Evolutionary conservation across 2,888 invertebrate genomes (phyloP).

Genomic region (Drosophila melanosoma): DNA sequence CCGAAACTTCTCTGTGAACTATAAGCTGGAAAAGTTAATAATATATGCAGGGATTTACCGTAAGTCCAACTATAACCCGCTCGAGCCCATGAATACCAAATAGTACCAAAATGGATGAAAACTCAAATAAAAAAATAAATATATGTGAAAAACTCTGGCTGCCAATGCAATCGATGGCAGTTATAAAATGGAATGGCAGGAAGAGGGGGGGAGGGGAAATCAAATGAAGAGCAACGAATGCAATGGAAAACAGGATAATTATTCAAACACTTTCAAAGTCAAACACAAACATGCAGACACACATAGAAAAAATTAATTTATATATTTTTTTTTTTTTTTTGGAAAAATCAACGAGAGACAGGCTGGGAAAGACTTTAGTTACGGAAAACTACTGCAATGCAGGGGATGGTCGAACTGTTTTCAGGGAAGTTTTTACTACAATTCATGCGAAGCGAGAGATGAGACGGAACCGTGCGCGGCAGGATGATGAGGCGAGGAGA

Average conservation of each 20-base stretch:
- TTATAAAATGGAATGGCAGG: slow-evolving; percentile 25
- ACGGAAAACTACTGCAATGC: slow-evolving; percentile 42
- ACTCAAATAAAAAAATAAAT: slow-evolving; percentile 4
- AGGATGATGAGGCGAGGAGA: slow-evolving; percentile 1
- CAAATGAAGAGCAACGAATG: slow-evolving; percentile 11
- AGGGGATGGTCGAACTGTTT: slow-evolving; percentile 49
- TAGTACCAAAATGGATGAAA: slow-evolving; percentile 19
- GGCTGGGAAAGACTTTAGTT: slow-evolving; percentile 64
- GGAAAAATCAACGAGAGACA: slow-evolving; percentile 35
- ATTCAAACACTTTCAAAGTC: slow-evolving; percentile 75
- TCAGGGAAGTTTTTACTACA: slow-evolving; percentile 53
- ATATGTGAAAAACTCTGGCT: slow-evolving; percentile 40
- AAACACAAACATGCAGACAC: slow-evolving; percentile 29
- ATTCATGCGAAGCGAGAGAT: slow-evolving; percentile 36
- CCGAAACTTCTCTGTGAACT: slow-evolving; percentile 18
- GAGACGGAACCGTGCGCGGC: slow-evolving; percentile 28
- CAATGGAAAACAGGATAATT: slow-evolving; percentile 64
- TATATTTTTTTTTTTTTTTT: not conserved
- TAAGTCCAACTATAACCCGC: not conserved
- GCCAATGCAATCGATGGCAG: slow-evolving; percentile 37
- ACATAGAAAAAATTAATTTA: not conserved
- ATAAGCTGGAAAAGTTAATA: slow-evolving; percentile 21
- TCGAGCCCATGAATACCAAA: slow-evolving; percentile 17
- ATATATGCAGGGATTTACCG: slow-evolving; percentile 44
- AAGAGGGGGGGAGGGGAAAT: slow-evolving; percentile 4